A percentile compares a stretch with the other conserved stretches of the same genome.
phyloP scores from a whole-genome alignment of 2,888 invertebrate genomes.

The Patella depressa region DNA sequence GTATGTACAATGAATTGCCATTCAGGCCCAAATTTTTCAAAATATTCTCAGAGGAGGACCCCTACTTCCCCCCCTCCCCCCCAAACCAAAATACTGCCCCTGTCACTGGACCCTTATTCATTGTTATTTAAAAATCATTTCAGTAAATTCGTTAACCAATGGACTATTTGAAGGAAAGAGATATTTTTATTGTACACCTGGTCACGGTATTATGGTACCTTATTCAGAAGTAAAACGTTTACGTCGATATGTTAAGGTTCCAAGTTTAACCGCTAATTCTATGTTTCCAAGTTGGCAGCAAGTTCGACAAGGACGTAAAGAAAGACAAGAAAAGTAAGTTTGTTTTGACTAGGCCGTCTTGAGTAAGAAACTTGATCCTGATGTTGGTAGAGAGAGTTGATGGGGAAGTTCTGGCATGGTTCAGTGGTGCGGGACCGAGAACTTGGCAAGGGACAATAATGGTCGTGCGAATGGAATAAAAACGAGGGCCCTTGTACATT shows the following conservation, averaged over 20 bases:
- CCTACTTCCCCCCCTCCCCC: too few relatives aligned
- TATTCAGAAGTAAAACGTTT: constrained; percentile 56
- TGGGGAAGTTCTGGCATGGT: too few relatives aligned
- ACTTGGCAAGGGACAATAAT: too few relatives aligned
- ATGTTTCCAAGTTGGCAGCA: constrained; percentile 68
- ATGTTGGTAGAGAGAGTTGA: too few relatives aligned
- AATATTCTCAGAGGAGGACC: too few relatives aligned
- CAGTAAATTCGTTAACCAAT: constrained; percentile 66
- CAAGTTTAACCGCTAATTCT: constrained; percentile 57
- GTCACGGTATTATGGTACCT: constrained; percentile 65
- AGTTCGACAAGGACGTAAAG: constrained; percentile 54
- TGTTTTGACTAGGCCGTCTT: constrained; percentile 17
- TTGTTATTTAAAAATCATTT: background rate
- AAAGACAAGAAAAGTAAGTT: constrained; percentile 56
- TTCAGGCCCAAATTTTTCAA: too few relatives aligned
- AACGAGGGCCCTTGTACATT: too few relatives aligned
- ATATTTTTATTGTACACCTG: constrained; percentile 65
- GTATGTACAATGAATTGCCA: background rate
- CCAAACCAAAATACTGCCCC: too few relatives aligned
- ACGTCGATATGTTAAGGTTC: constrained; percentile 46
- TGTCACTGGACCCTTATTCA: too few relatives aligned
- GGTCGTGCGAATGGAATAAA: too few relatives aligned
- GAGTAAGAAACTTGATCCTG: background rate
- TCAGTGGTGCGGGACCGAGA: too few relatives aligned
- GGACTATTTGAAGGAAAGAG: constrained; percentile 64